Percentiles rank a stretch among this genome's conserved stretches.
These are phyloP conservation scores for Lampris incognitus DNA, from an alignment of 2,113 vertebrate genomes.

Conservation along the genomic window DNA sequence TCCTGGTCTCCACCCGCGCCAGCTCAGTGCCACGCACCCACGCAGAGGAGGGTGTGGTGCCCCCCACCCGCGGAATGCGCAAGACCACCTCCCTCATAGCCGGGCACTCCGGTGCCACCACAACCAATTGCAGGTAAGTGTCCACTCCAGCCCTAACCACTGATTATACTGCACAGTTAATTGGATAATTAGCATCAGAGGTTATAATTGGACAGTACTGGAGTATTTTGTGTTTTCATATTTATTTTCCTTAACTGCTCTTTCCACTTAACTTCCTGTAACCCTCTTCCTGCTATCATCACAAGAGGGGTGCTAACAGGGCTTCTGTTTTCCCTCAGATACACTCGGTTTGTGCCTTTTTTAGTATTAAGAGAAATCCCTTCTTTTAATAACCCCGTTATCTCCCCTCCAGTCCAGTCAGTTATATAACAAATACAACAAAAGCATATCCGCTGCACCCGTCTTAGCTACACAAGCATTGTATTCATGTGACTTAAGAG, in stretches of 20 bases:
- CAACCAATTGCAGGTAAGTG: slow-evolving; percentile 88
- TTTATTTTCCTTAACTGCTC: not conserved
- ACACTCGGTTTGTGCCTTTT: slow-evolving; percentile 4
- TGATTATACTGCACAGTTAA: not conserved
- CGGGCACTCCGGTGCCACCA: slow-evolving; percentile 80
- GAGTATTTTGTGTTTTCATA: not conserved
- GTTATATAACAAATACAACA: not conserved
- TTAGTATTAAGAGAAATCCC: slow-evolving; percentile 21
- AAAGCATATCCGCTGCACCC: slow-evolving; percentile 1
- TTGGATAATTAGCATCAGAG: not conserved
- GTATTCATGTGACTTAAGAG: slow-evolving; percentile 6
- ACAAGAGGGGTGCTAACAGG: not conserved
- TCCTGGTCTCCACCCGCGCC: slow-evolving; percentile 93
- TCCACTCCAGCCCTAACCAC: not conserved
- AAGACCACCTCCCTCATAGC: slow-evolving; percentile 89
- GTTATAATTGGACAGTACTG: slow-evolving; percentile 1
- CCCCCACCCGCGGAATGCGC: slow-evolving; percentile 83
- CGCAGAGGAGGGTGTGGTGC: slow-evolving; percentile 83
- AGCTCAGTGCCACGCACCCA: slow-evolving; percentile 90
- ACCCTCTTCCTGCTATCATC: slow-evolving; percentile 14
- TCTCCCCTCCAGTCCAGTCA: slow-evolving; percentile 15
- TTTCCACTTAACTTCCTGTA: not conserved
- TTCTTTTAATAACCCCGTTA: slow-evolving; percentile 26
- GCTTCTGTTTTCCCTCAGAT: not conserved
- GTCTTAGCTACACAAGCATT: not conserved